These are phyloP conservation scores for Bagarius yarrelli DNA, from an alignment of 2,113 vertebrate species.

Conservation along the genomic window DNA sequence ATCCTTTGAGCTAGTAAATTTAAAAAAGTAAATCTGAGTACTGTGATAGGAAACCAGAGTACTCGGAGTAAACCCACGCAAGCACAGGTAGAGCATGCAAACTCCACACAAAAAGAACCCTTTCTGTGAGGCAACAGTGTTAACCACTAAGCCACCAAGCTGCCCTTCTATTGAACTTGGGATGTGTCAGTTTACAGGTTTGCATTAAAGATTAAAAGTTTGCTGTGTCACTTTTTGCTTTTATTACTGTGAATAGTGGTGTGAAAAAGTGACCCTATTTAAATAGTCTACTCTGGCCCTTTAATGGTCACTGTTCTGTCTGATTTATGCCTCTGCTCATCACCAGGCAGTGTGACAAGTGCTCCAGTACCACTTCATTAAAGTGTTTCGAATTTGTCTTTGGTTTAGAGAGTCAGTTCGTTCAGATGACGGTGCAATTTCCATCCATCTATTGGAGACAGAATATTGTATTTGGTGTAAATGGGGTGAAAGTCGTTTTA, in stretches of 20 bases:
- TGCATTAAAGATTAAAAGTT: background rate
- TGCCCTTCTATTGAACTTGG: too few relatives aligned
- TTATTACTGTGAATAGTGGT: background rate
- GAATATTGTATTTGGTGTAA: background rate
- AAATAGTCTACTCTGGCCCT: background rate
- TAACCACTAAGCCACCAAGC: too few relatives aligned
- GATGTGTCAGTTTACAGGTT: background rate
- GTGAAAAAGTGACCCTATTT: background rate
- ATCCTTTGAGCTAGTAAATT: too few relatives aligned
- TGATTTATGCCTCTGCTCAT: background rate
- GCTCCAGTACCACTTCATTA: background rate
- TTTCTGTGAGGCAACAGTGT: too few relatives aligned
- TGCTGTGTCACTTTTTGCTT: background rate
- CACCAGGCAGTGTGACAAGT: background rate
- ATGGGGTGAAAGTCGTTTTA: background rate
- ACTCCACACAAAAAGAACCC: too few relatives aligned
- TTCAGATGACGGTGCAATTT: background rate
- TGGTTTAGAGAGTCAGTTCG: background rate
- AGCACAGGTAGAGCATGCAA: too few relatives aligned
- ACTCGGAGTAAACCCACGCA: too few relatives aligned
- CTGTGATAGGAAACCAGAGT: too few relatives aligned
- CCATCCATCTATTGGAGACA: background rate
- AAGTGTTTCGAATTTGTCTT: constrained; percentile 4
- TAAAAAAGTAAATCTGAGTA: too few relatives aligned
- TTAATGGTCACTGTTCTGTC: background rate